Conservation (phyloP, 2,113 vertebrate genomes). For the Puntigrus tetrazona region DNA sequence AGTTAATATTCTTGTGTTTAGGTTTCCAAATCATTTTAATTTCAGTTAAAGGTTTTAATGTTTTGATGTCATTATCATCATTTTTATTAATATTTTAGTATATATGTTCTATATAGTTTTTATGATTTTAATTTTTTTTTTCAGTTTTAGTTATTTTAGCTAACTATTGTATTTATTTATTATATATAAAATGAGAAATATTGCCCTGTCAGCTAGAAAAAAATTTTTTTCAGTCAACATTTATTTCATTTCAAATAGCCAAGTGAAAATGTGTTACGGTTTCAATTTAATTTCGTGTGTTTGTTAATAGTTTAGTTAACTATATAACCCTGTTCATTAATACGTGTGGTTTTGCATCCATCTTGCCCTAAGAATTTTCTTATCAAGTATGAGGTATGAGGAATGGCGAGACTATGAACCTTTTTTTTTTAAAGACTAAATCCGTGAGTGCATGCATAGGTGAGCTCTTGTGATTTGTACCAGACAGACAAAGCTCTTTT, state of each 20-base stretch:
- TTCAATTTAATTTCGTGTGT: not conserved
- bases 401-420: constrained; percentile 18
- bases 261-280: too few species aligned
- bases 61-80: not conserved
- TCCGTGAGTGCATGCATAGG: constrained; percentile 12
- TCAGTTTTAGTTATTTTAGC: not conserved
- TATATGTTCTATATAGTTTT: not conserved
- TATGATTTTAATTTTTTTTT: too few species aligned
- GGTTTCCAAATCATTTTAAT: too few species aligned
- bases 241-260: too few species aligned
- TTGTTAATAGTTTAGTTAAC: not conserved
- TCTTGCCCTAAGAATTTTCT: not conserved
- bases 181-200: not conserved
- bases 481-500: constrained; percentile 61
- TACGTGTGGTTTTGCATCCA: not conserved
- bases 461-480: constrained; percentile 38
- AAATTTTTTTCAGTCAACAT: too few species aligned
- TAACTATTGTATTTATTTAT: not conserved
- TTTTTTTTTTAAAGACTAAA: constrained; percentile 19
- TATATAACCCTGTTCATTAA: not conserved
- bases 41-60: not conserved
- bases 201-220: not conserved
- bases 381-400: not conserved
- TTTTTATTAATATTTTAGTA: not conserved
- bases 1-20: too few species aligned